Conservation (phyloP, 2,888 invertebrate genomes). For the Lumbricus terrestris region DNA sequence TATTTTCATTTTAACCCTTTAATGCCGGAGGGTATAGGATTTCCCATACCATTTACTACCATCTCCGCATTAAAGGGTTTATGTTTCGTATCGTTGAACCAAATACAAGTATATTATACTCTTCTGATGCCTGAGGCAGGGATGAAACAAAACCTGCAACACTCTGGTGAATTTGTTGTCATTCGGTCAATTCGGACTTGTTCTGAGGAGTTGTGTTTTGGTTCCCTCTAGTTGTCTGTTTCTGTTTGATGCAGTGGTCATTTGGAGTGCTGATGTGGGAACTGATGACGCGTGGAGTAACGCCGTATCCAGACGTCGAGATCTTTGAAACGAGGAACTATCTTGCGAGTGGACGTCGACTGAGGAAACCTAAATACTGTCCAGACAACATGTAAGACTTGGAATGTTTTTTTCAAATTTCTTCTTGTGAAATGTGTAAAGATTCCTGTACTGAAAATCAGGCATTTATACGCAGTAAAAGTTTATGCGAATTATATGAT, state of each 20-base stretch:
- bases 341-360: conserved; percentile 58
- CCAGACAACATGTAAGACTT: conserved; percentile 51
- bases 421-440: neutral
- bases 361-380: conserved; percentile 61
- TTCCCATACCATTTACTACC: too few relatives aligned
- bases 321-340: conserved; percentile 61
- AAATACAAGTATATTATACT: too few relatives aligned
- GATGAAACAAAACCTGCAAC: neutral
- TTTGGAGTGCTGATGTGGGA: conserved; percentile 63
- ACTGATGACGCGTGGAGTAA: conserved; percentile 61
- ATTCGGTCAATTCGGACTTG: neutral
- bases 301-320: conserved; percentile 61
- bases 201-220: neutral
- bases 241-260: conserved; percentile 58
- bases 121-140: too few relatives aligned
- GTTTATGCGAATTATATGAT: too few relatives aligned
- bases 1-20: neutral
- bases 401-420: neutral
- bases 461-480: too few relatives aligned
- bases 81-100: too few relatives aligned
- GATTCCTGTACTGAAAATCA: neutral
- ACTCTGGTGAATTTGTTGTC: neutral
- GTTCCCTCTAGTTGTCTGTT: neutral
- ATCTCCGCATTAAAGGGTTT: too few relatives aligned
- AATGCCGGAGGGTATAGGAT: too few relatives aligned